Evolutionary conservation across 2,113 vertebrate genomes (phyloP), one percentile per base, ranked within the genome.

Genomic region (Melanotaenia duboulayi): DNA sequence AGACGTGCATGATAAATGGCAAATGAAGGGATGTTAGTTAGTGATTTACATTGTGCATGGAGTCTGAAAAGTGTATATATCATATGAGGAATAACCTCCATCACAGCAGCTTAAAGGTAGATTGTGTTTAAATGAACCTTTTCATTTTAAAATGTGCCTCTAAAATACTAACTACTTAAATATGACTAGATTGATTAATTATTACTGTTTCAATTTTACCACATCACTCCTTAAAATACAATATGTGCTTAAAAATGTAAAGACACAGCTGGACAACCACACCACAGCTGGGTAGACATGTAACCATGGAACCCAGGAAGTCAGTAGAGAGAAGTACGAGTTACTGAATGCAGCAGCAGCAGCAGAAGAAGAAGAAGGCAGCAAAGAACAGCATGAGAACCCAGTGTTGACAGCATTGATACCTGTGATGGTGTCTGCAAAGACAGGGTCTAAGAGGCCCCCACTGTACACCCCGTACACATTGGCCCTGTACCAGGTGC

Each of bases 371-470:
- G 65, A 74, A 77, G 57, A 65, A 51, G 56, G 49, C 74, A 77
- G 59, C 52, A 80, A 61, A 78, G 72, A 39, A 81, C 20, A 80
- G 71, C 52, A 40, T 9, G 37, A 76, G 68, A 10, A 24, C 71
- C 51, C 58, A 28, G 55, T 9, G 16, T 28, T 57, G 74, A 79
- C 61, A 65, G 67, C 32, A 58, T 56, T 46, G 64, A 74, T 95
- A 95, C 94, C 94, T 95, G 96, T 97, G 66, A 92, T 91, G 87
- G 91, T 94, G 76, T 95, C 94, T 79, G 93, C 92, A 93, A 91
- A 94, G 58, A 95, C 84, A 37, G 95, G 95, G 39, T 90, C 81
- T 87, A 95, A 95, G 83, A 90, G 87, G 81, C 63, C 71, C 82
- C 93, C 95, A 68, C 64, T 93, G 88, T 91, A 88, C 76, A 96